Evolutionary conservation across 2,113 vertebrate genomes (phyloP), one percentile per base, ranked within the genome.

Genomic region (Leucopternis melanops): DNA sequence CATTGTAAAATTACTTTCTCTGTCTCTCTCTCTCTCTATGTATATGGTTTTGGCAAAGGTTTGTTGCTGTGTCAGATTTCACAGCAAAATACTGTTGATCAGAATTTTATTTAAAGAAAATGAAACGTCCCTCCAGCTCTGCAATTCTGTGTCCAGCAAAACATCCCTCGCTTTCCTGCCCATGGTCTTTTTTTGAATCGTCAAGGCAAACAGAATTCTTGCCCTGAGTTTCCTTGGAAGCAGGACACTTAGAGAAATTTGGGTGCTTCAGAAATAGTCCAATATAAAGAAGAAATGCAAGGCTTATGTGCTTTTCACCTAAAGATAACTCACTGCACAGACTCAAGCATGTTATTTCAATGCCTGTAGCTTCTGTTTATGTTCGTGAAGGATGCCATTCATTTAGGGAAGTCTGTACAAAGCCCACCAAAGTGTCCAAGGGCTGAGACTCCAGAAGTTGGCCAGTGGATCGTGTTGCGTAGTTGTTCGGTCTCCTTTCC

Each of bases 381-480:
- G 52, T 36, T 18, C 10, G 4, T 4, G 47, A 66, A 58, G 66
- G 83, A 29, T 9, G 21, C 44, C 6, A 4, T 16, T 84, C 8
- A 5, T 40, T 50, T 38, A 26, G 61, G 69, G 70, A 57, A 84
- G 77, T 25, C 52, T 29, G 16, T 25, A 11, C 16, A 27, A 74
- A 92, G 67, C 90, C 80, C 50, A 59, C 38, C 52, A 4, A 25
- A 61, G 38, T 5, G 1, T 17, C 59, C 59, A 40, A 34, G 61
- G 55, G 38, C 91, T 83, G 32, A 74, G 16, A 12, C 26, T 62
- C 49, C 54, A 34, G 62, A 34, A 63, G n/a, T 3, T 62, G 72
- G 5, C 57, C 32, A 10, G 73, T 9, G 40, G 17, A 34, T 75
- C 2, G 0, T 0, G 0, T 49, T 13, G 45, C 2, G 9, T 65